A percentile compares a stretch with the other conserved stretches of the same genome.
Conservation (phyloP, 2,113 vertebrate genomes). For the Percopsis transmontana region DNA sequence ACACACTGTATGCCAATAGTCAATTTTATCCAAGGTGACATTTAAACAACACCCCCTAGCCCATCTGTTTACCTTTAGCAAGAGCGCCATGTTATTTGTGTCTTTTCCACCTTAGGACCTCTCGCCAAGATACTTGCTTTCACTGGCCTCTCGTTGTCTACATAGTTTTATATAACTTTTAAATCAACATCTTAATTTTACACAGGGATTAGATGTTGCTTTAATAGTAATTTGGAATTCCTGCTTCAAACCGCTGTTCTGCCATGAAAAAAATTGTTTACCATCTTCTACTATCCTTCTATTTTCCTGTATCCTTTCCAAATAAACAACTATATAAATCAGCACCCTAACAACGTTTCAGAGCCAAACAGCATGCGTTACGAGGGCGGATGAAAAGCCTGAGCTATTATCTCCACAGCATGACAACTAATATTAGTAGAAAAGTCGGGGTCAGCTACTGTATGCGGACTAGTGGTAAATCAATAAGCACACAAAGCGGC, state of each 20-base stretch:
- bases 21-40: slow-evolving; percentile 34
- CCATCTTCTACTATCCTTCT: no score
- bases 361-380: slow-evolving; percentile 12
- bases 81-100: slow-evolving; percentile 31
- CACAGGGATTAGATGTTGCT: no score
- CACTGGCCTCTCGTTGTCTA: slow-evolving; percentile 11
- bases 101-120: slow-evolving; percentile 12
- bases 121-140: neutral
- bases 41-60: slow-evolving; percentile 31
- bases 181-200: slow-evolving; percentile 16
- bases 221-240: no score
- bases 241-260: no score
- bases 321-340: slow-evolving; percentile 34
- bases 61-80: slow-evolving; percentile 35
- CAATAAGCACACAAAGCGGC: slow-evolving; percentile 37
- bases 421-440: slow-evolving; percentile 23
- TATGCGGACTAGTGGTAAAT: slow-evolving; percentile 42
- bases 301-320: slow-evolving; percentile 42
- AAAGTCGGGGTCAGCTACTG: slow-evolving; percentile 26
- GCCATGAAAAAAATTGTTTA: no score
- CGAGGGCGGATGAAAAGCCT: slow-evolving; percentile 16
- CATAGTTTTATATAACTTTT: slow-evolving; percentile 18
- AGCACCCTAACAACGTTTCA: slow-evolving; percentile 16
- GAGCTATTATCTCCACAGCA: slow-evolving; percentile 36
- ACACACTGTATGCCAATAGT: slow-evolving; percentile 9